Base-by-base conservation (phyloP, 2,113 vertebrate genomes). In the Xenopus laevis region DNA sequence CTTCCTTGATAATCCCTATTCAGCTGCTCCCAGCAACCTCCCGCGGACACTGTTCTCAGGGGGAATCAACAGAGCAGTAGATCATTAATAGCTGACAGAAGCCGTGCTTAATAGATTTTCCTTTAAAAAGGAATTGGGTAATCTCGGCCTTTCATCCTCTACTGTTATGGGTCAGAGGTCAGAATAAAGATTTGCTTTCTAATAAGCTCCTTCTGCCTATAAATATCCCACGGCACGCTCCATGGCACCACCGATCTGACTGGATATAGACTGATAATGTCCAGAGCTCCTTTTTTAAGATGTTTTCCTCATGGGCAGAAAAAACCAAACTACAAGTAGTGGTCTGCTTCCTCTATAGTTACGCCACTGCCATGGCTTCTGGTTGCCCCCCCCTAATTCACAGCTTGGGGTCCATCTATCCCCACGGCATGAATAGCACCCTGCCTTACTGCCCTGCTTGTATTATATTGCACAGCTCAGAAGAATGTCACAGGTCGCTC, bases 161-260 rank as follows among this genome's bases (percentile, higher is more conserved):
- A 13, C 33, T 40, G 33, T 40, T 40, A 40, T 40, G 33, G 45
- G 59, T 20, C 10, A 63, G 30, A 71, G 59, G 59, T 71, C 70
- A 53, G 40, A 18, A 66, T 45, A n/a, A 74, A 74, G 71, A 74
- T 74, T 66, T 66, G 63, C 59, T 74, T 65, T 47, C 71, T 74
- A 74, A 74, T 74, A 74, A 59, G 53, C 53, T 50, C 11, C n/a
- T 10, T 7, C 27, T 9, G 23, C 20, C 18, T 12, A 17, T 13
- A 47, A 18, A 33, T 58, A 58, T 10, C 50, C 65, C n/a, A 7
- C 64, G 47, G 65, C 13, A 11, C 13, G 71, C 46, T 58, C 52
- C 21, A 47, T 27, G 55, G 71, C 50, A 18, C 67, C 23, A 27
- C 30, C 10, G 67, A 40, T 40, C 33, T 53, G 71, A 58, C 6